Conservation (phyloP, 2,797 vertebrate species). For the Rhinichthys osculus region DNA sequence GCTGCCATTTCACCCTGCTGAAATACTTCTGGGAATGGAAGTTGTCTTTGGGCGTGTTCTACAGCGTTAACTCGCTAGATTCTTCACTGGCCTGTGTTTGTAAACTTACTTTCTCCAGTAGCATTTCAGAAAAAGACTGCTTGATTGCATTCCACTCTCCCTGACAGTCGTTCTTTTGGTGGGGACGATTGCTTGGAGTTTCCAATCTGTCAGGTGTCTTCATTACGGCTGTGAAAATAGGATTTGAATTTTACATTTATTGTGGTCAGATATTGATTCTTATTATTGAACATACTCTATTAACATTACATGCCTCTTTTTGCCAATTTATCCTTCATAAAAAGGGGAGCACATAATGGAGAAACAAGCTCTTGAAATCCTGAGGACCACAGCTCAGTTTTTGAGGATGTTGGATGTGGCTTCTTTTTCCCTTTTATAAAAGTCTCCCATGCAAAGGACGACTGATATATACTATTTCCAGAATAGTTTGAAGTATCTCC, state of each 20-base stretch:
- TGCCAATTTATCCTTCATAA: conserved; percentile 62
- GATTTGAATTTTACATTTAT: conserved; percentile 70
- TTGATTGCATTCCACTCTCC: conserved; percentile 80
- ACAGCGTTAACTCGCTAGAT: conserved; percentile 2
- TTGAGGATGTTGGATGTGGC: conserved; percentile 58
- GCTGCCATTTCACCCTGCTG: conserved; percentile 79
- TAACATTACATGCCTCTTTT: conserved; percentile 65
- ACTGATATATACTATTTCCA: conserved; percentile 71
- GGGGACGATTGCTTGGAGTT: conserved; percentile 69
- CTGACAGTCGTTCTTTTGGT: conserved; percentile 73
- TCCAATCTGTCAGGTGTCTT: conserved; percentile 77
- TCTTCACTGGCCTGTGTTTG: conserved; percentile 68
- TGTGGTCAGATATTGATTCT: neutral
- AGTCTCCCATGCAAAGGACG: conserved; percentile 76
- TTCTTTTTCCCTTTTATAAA: conserved; percentile 72
- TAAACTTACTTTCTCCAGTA: conserved; percentile 85
- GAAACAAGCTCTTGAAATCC: conserved; percentile 68
- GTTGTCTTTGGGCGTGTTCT: conserved; percentile 73
- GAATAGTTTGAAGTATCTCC: conserved; percentile 67
- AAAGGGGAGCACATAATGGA: conserved; percentile 49
- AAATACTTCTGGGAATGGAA: conserved; percentile 81
- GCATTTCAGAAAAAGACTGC: conserved; percentile 80
- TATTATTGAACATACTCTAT: neutral
- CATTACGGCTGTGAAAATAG: conserved; percentile 76
- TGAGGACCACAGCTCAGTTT: conserved; percentile 67